These are phyloP conservation scores for Tolypeutes matacus DNA, from an alignment of 2,797 vertebrate genomes.

Conservation along the genomic window DNA sequence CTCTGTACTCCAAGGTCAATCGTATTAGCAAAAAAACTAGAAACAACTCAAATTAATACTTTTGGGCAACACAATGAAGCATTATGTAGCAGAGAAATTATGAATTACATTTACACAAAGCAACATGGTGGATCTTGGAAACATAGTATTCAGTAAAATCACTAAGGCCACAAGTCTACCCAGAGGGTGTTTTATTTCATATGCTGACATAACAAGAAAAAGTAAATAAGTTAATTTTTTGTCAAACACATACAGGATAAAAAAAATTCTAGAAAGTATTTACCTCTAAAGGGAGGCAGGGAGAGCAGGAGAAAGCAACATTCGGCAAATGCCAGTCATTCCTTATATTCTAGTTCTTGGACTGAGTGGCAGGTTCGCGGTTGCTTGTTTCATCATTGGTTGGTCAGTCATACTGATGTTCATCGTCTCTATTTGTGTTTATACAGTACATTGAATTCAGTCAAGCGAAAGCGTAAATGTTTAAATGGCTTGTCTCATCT, in stretches of 20 bases:
- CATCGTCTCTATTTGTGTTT: not conserved
- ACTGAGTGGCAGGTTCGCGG: not conserved
- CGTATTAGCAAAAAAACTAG: not conserved
- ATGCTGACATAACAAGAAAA: not conserved
- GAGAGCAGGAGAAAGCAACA: not conserved
- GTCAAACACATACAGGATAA: too few relatives aligned
- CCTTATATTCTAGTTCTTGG: not conserved
- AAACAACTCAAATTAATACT: not conserved
- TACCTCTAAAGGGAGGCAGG: not conserved
- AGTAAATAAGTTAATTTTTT: not conserved
- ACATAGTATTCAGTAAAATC: not conserved
- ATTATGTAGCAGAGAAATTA: not conserved
- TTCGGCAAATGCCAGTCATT: not conserved
- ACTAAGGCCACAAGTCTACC: not conserved
- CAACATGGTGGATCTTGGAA: not conserved
- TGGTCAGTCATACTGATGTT: not conserved
- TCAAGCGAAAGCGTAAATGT: not conserved
- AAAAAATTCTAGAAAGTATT: too few relatives aligned
- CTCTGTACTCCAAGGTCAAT: not conserved
- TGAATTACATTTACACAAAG: not conserved
- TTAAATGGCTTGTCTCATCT: not conserved
- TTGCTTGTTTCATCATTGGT: not conserved
- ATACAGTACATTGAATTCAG: not conserved
- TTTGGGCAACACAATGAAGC: not conserved
- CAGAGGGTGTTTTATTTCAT: not conserved